Evolutionary conservation across 2,797 vertebrate species (phyloP).

Genomic region (Chelmon rostratus): DNA sequence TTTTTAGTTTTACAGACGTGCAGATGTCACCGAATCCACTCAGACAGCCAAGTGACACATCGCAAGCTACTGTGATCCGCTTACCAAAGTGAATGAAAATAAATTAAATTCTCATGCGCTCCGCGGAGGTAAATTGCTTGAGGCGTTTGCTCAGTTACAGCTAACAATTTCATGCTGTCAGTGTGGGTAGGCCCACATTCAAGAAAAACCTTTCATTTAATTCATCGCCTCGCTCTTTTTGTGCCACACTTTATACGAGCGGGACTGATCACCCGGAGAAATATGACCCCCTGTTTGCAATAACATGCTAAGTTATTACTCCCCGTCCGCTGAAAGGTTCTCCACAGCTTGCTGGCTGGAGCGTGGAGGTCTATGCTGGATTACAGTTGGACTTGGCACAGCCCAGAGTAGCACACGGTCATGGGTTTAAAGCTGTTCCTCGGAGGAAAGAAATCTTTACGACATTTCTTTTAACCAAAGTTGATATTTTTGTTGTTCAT

Average conservation of each 20-base stretch:
- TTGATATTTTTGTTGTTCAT: conserved; percentile 25
- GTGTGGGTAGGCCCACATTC: conserved; percentile 60
- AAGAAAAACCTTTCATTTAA: conserved; percentile 69
- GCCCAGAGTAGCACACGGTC: not conserved
- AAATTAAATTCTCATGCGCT: conserved; percentile 50
- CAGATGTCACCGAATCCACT: conserved; percentile 46
- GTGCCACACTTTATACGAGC: conserved; percentile 47
- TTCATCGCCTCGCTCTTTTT: conserved; percentile 40
- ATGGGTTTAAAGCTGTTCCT: conserved; percentile 43
- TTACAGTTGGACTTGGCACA: conserved; percentile 37
- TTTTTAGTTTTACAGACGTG: conserved; percentile 46
- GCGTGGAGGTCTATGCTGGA: conserved; percentile 10
- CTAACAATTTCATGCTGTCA: conserved; percentile 75
- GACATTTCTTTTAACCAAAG: conserved; percentile 11
- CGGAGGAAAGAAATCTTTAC: conserved; percentile 27
- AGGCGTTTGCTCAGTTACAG: conserved; percentile 58
- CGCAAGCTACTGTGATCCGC: conserved; percentile 48
- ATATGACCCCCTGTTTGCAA: conserved; percentile 63
- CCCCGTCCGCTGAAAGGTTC: conserved; percentile 42
- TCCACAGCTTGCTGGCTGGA: conserved; percentile 37
- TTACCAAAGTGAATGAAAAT: conserved; percentile 61
- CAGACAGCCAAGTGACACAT: conserved; percentile 50
- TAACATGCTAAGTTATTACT: conserved; percentile 63
- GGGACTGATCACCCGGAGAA: conserved; percentile 63
- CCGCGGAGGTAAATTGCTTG: conserved; percentile 56